These are phyloP conservation scores for Lepus timidus DNA, from an alignment of 2,113 vertebrate species.

Conservation along the genomic window DNA sequence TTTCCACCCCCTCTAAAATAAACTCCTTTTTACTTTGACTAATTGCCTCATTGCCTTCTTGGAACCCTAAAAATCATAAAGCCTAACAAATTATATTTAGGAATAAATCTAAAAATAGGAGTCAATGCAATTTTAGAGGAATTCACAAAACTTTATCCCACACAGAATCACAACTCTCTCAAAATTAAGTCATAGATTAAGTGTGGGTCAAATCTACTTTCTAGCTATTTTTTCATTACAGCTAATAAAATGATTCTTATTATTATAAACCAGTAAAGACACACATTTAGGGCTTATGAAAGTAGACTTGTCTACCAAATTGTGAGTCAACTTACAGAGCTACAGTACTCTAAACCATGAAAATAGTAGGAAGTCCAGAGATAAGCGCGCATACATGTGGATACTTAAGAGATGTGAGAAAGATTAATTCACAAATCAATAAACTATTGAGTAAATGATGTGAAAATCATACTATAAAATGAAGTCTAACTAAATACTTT, in stretches of 20 bases:
- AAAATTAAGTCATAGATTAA: constrained; percentile 54
- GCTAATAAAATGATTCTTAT: constrained; percentile 40
- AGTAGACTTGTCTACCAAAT: not conserved
- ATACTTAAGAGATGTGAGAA: not conserved
- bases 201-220: not conserved
- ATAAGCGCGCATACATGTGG: not conserved
- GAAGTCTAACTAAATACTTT: constrained; percentile 15
- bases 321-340: constrained; percentile 31
- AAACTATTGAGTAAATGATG: constrained; percentile 33
- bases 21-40: too few species aligned
- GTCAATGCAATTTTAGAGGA: not conserved
- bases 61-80: too few species aligned
- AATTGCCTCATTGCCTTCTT: too few species aligned
- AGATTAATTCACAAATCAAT: not conserved
- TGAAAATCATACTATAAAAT: not conserved
- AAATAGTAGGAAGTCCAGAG: not conserved
- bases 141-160: not conserved
- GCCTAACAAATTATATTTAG: too few species aligned
- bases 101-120: constrained; percentile 12
- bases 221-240: constrained; percentile 35
- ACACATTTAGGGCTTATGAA: not conserved
- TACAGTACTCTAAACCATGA: not conserved
- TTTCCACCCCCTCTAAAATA: too few species aligned
- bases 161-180: constrained; percentile 15
- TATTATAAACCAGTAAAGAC: not conserved